Evolutionary conservation across 2,888 invertebrate species (phyloP).

Genomic region (Dorcus parallelipipedus): DNA sequence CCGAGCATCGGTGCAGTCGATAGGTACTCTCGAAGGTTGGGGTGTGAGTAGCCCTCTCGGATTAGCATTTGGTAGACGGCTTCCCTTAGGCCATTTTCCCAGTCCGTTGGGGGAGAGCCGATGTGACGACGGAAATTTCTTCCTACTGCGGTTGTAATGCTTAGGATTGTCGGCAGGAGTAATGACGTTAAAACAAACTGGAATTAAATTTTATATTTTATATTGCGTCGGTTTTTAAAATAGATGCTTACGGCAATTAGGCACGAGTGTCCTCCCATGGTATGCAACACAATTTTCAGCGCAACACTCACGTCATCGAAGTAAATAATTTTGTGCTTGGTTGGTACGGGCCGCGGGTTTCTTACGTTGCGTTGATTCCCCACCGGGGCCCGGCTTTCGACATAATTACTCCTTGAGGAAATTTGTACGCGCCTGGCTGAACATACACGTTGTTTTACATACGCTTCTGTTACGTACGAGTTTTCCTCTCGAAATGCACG

Average conservation of each 20-base stretch:
- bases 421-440: conserved; percentile 22
- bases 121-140: conserved; percentile 13
- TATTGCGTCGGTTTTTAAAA: too few species aligned
- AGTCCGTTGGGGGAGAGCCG: conserved; percentile 39
- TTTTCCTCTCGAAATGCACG: too few species aligned
- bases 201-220: neutral
- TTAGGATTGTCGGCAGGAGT: conserved; percentile 18
- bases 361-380: neutral
- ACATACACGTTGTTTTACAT: conserved; percentile 13
- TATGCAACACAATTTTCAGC: too few species aligned
- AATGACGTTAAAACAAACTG: neutral
- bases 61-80: conserved; percentile 64
- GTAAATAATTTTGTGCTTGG: too few species aligned
- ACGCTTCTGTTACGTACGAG: too few species aligned
- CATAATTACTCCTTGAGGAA: conserved; percentile 26
- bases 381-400: conserved; percentile 19
- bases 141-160: neutral
- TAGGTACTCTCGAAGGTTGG: conserved; percentile 45
- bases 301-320: too few species aligned
- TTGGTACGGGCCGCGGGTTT: neutral
- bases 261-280: neutral
- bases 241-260: neutral
- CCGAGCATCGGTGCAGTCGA: conserved; percentile 39
- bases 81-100: conserved; percentile 68
- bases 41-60: conserved; percentile 55